Percentiles rank a stretch among this genome's conserved stretches.
phyloP scores from a whole-genome alignment of 2,888 invertebrate genomes.

The Fragum whitleyi region DNA sequence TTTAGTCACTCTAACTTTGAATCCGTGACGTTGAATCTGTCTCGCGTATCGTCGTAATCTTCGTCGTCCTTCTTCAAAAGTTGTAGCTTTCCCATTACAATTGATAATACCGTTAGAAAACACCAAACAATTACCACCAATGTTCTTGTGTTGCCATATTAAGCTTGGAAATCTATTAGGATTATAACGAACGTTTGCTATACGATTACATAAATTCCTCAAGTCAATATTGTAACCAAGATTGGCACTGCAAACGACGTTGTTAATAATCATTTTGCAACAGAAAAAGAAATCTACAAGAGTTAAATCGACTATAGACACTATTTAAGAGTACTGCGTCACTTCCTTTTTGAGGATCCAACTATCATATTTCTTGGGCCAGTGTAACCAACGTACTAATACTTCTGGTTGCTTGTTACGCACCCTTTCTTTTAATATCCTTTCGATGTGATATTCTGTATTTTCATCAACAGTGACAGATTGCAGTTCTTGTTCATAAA shows the following conservation, averaged over 20 bases:
- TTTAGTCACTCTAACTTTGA: neutral
- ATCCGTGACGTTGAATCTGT: constrained; percentile 24
- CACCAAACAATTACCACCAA: constrained; percentile 40
- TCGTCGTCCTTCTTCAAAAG: constrained; percentile 9
- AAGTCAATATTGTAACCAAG: constrained; percentile 19
- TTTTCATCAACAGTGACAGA: constrained; percentile 20
- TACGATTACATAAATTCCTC: constrained; percentile 22
- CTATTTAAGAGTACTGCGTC: constrained; percentile 3
- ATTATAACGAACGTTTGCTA: constrained; percentile 25
- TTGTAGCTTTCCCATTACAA: constrained; percentile 30
- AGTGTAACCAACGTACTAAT: constrained; percentile 51
- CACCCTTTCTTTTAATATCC: constrained; percentile 34
- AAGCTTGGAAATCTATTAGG: constrained; percentile 29
- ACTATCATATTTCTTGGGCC: constrained; percentile 55
- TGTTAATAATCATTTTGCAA: constrained; percentile 30
- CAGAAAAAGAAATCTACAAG: neutral
- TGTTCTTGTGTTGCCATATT: constrained; percentile 37
- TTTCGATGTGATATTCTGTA: constrained; percentile 42
- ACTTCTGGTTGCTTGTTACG: constrained; percentile 42
- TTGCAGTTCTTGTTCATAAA: constrained; percentile 54
- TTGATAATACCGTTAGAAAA: constrained; percentile 39
- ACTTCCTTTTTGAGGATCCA: constrained; percentile 44
- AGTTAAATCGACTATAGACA: neutral
- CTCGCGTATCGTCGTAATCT: constrained; percentile 30
- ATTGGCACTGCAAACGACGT: constrained; percentile 30